Evolutionary conservation across 2,797 vertebrate genomes (phyloP), one percentile per base, ranked within the genome.

Genomic region (Agapornis canus): DNA sequence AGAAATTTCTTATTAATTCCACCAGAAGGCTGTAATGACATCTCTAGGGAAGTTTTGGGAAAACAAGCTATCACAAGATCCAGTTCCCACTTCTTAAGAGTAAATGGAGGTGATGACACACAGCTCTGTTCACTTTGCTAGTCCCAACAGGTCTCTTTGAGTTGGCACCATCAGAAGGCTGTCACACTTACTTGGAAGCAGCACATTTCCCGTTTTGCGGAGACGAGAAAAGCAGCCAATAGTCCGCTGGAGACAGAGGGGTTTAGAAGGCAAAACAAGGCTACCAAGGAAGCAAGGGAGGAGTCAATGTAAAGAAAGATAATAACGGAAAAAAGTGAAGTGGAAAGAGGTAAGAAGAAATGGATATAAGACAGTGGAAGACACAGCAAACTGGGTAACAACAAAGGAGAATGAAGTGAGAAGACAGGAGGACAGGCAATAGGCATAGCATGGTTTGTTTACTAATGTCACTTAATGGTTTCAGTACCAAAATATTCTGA

Each of bases 21-120:
- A 88, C 18, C 51, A 92, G 60, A 89, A 95, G 31, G 19, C 52
- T 73, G 51, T 47, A 95, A 85, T 81, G 80, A 83, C 72, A 66
- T 71, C 59, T 78, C 69, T 37, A 51, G 48, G 54, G 82, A 90
- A 77, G 35, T 37, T 73, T 40, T 66, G 31, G 27, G 63, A 82
- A 95, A 85, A 87, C 31, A 82, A 59, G 43, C 12, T 79, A 65
- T 43, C 6, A 3, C 37, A 79, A 7, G 2, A 65, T 65, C 54
- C 31, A 65, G 25, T 82, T 84, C 49, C 29, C 31, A 32, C 13
- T 89, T 94, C 73, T 82, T 63, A 84, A 82, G 86, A 82, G 54
- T 27, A 84, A 89, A 69, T 39, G 13, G 63, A 54, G 32, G 40
- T 39, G n/a, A 64, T 49, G 57, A 72, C 31, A 75, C 12, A 60